Percentiles rank a stretch among this genome's conserved stretches.
These are phyloP conservation scores for Blastobasis lacticolella DNA, from an alignment of 2,888 invertebrate genomes.

Conservation along the genomic window DNA sequence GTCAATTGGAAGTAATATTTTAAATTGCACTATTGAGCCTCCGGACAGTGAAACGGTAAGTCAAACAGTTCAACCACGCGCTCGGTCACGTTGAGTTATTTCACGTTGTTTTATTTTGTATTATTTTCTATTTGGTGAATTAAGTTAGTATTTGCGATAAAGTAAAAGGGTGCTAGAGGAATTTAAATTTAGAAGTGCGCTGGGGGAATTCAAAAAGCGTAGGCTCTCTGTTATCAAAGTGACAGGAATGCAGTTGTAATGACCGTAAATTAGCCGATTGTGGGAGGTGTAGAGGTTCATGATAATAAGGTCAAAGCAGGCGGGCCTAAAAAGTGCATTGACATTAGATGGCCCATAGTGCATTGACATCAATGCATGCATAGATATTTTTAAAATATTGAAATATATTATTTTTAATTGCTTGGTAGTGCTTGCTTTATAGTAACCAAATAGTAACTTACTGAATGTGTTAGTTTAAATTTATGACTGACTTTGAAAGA, in stretches of 20 bases:
- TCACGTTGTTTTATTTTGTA: constrained; percentile 14
- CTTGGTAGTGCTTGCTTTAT: too few relatives aligned
- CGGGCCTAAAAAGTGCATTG: neutral
- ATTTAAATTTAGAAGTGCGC: too few relatives aligned
- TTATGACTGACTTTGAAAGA: too few relatives aligned
- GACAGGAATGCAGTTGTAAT: neutral
- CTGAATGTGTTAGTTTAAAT: too few relatives aligned
- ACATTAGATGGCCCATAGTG: neutral
- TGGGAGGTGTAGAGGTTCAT: neutral
- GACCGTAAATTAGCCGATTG: constrained; percentile 1
- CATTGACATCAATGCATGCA: too few relatives aligned
- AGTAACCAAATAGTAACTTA: too few relatives aligned
- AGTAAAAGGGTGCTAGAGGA: too few relatives aligned
- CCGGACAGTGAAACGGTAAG: constrained; percentile 38
- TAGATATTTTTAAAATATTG: too few relatives aligned
- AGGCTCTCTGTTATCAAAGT: neutral
- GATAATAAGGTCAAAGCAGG: constrained; percentile 1
- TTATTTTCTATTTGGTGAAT: neutral
- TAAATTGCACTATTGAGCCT: constrained; percentile 11
- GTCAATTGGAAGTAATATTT: too few relatives aligned
- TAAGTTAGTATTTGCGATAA: too few relatives aligned
- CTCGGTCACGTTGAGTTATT: constrained; percentile 33
- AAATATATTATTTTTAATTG: too few relatives aligned
- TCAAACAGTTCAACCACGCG: constrained; percentile 34
- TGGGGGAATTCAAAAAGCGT: too few relatives aligned